phyloP scores from a whole-genome alignment of 35 echinoderm and acorn worm genomes.

The Apostichopus californicus region DNA sequence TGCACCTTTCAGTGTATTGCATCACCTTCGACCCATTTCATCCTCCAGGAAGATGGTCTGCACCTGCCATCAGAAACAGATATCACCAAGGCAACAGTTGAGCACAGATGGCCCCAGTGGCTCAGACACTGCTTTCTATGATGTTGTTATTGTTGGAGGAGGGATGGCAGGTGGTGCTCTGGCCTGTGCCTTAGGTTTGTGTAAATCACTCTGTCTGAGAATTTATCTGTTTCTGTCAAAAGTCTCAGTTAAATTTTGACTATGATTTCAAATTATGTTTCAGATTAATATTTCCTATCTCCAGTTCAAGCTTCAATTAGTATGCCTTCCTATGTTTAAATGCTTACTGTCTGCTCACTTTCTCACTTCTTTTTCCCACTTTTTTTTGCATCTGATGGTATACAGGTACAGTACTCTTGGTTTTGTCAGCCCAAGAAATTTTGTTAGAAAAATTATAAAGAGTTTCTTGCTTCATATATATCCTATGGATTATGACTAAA shows the following conservation, averaged over 20 bases:
- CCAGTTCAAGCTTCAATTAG: neutral
- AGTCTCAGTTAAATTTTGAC: neutral
- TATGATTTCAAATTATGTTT: too few relatives aligned
- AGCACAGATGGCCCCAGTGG: conserved; percentile 8
- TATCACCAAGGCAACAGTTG: conserved; percentile 29
- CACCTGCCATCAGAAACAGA: neutral
- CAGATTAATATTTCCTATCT: neutral
- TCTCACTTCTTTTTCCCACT: neutral
- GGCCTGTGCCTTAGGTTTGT: conserved; percentile 92
- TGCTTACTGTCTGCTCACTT: too few relatives aligned
- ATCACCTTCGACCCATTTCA: neutral
- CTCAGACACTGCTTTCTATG: conserved; percentile 70
- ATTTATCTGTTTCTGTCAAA: neutral
- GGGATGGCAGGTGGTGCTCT: conserved; percentile 90
- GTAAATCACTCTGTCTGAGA: neutral
- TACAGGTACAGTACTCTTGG: neutral
- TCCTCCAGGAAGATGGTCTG: neutral
- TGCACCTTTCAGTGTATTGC: neutral
- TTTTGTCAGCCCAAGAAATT: neutral
- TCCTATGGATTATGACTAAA: too few relatives aligned
- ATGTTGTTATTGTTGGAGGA: conserved; percentile 86
- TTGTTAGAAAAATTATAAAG: too few relatives aligned
- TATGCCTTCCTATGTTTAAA: neutral
- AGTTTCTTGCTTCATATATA: too few relatives aligned
- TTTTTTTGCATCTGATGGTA: neutral